Conservation (phyloP, 2,888 invertebrate genomes). For the Netelia melanura region DNA sequence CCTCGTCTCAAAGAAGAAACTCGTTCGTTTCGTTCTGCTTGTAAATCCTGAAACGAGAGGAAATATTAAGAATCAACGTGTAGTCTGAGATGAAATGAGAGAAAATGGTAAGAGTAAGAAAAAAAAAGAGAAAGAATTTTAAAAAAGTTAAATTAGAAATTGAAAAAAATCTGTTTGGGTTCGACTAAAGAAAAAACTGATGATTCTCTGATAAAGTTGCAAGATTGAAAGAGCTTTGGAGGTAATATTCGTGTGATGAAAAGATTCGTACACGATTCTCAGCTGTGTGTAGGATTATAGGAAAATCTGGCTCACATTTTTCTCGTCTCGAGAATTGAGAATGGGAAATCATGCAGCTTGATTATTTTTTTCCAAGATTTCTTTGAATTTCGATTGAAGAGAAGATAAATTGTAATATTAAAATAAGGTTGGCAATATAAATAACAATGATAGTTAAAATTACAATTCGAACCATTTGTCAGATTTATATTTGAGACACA, state of each 20-base stretch:
- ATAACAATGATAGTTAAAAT: too few species aligned
- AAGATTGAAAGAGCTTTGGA: conserved; percentile 53
- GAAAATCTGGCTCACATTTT: neutral
- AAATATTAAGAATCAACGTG: neutral
- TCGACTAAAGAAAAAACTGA: conserved; percentile 11
- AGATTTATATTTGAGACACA: too few species aligned
- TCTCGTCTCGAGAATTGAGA: neutral
- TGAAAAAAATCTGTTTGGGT: neutral
- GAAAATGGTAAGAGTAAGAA: conserved; percentile 8
- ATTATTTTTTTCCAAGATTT: neutral
- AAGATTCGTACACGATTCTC: neutral
- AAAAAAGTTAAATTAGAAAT: conserved; percentile 3
- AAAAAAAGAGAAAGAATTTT: conserved; percentile 12
- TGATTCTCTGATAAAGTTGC: conserved; percentile 29
- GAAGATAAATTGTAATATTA: too few species aligned
- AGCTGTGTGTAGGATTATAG: neutral
- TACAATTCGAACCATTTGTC: too few species aligned
- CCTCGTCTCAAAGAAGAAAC: neutral
- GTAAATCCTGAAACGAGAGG: conserved; percentile 15
- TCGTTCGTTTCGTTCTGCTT: conserved; percentile 5
- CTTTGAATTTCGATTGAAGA: neutral
- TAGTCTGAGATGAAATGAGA: neutral
- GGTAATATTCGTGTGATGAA: conserved; percentile 24
- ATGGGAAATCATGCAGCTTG: neutral
- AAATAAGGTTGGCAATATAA: too few species aligned